Conservation (phyloP, 2,888 invertebrate genomes). For the Cryptus viduatorius region DNA sequence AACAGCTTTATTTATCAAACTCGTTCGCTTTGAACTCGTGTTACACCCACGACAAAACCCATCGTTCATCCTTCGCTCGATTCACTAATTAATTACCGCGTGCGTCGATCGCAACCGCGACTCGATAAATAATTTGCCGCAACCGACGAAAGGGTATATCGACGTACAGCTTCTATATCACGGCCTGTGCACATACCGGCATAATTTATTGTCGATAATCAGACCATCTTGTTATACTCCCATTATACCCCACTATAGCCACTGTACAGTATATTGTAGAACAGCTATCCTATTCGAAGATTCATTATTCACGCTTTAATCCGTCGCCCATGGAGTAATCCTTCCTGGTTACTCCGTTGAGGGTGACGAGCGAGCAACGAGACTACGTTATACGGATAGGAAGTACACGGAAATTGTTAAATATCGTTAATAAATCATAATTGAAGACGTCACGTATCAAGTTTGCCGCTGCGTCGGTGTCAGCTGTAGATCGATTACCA, state of each 20-base stretch:
- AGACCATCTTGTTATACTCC: constrained; percentile 42
- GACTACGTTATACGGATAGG: background rate
- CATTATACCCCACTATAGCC: background rate
- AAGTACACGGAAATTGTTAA: background rate
- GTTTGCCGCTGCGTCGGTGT: background rate
- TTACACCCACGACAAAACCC: background rate
- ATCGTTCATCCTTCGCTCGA: background rate
- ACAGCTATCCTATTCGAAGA: background rate
- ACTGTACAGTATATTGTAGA: background rate
- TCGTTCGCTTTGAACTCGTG: background rate
- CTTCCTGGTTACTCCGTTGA: background rate
- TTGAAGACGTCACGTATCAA: background rate
- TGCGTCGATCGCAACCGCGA: constrained; percentile 12
- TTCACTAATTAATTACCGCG: constrained; percentile 44
- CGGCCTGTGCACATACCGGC: background rate
- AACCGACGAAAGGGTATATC: constrained; percentile 27
- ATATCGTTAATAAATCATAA: constrained; percentile 38
- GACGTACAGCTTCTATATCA: background rate
- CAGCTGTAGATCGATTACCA: background rate
- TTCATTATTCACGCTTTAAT: constrained; percentile 31
- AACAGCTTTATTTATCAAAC: background rate
- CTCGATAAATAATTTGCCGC: constrained; percentile 43
- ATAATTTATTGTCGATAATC: constrained; percentile 50
- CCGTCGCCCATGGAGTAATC: background rate
- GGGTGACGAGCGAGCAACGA: background rate